Evolutionary conservation across 2,888 invertebrate genomes (phyloP).

Genomic region (Tetragonula carbonaria): DNA sequence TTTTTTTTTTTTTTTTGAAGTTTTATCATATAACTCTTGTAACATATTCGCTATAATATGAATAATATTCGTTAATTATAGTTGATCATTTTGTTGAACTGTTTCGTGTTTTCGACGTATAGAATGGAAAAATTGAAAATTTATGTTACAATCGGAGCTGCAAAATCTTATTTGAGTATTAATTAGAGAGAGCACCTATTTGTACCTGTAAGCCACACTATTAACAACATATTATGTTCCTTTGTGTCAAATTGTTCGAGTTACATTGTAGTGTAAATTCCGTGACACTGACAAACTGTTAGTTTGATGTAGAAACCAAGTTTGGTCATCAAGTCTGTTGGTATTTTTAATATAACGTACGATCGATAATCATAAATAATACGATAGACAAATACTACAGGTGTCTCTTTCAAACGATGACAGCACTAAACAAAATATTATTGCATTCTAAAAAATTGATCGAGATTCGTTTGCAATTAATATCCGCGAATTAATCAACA

Average conservation of each 20-base stretch:
- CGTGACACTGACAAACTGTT: not conserved
- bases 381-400: not conserved
- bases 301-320: not conserved
- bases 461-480: not conserved
- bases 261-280: not conserved
- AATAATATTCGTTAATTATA: not conserved
- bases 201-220: no score
- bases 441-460: not conserved
- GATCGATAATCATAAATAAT: not conserved
- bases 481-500: no score
- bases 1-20: not conserved
- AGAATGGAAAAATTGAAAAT: no score
- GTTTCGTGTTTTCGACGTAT: not conserved
- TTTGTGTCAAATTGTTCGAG: not conserved
- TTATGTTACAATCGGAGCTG: not conserved
- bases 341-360: not conserved
- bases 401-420: not conserved
- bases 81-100: accelerated
- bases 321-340: not conserved
- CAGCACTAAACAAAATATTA: not conserved
- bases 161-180: not conserved
- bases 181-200: no score
- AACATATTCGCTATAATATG: not conserved
- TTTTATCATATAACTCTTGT: not conserved
- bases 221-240: not conserved